These are phyloP conservation scores for Leuciscus idus DNA, from an alignment of 2,113 vertebrate species.

Conservation along the genomic window DNA sequence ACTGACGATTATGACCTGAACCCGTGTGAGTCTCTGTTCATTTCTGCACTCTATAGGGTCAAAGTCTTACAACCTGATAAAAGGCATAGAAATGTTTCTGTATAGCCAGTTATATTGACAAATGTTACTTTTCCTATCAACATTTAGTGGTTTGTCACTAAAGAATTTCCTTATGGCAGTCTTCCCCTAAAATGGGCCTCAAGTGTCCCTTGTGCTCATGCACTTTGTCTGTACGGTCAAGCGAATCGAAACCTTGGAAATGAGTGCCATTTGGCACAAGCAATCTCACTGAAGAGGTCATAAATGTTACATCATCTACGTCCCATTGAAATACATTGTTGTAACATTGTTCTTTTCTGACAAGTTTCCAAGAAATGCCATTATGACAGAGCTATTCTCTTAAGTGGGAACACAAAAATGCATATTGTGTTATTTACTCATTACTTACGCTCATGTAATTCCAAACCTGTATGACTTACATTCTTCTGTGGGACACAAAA, in stretches of 20 bases:
- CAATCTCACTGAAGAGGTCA: background rate
- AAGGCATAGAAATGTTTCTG: background rate
- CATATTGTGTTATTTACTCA: background rate
- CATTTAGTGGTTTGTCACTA: background rate
- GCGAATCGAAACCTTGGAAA: background rate
- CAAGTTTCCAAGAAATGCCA: background rate
- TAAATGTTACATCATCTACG: constrained; percentile 7
- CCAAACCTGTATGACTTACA: background rate
- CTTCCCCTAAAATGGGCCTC: background rate
- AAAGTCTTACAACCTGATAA: background rate
- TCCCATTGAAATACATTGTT: background rate
- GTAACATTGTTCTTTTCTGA: background rate
- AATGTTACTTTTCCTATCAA: background rate
- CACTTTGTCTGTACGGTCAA: background rate
- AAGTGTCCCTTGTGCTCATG: background rate
- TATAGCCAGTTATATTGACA: background rate
- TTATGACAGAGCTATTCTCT: background rate
- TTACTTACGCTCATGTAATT: background rate
- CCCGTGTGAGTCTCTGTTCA: background rate
- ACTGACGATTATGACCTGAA: background rate
- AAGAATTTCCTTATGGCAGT: background rate
- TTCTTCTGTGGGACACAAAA: background rate
- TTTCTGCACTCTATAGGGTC: background rate
- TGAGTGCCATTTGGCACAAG: background rate
- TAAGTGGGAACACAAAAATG: background rate